Conservation (phyloP, 1,140 invertebrate species). For the Brachionus plicatilis region DNA sequence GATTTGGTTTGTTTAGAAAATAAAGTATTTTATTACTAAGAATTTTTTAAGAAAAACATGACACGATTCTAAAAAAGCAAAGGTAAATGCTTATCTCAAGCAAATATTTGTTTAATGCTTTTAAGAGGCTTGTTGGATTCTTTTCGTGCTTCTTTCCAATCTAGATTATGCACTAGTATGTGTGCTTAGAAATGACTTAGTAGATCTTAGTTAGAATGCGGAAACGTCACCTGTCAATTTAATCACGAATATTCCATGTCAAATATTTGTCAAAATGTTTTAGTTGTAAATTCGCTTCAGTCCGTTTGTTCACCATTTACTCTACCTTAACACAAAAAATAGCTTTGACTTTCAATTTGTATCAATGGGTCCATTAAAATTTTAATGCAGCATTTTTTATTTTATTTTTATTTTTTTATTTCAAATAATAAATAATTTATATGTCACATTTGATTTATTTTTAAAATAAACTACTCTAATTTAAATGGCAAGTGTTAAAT, state of each 20-base stretch:
- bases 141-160: neutral
- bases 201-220: neutral
- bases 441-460: too few species aligned
- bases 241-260: neutral
- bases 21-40: neutral
- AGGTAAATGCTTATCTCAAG: neutral
- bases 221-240: neutral
- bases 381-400: too few species aligned
- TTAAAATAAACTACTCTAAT: too few species aligned
- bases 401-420: too few species aligned
- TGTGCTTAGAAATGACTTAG: neutral
- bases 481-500: too few species aligned
- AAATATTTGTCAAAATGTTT: neutral
- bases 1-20: neutral
- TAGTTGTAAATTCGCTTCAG: neutral
- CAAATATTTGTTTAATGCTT: neutral
- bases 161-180: neutral
- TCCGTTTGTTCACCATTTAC: neutral
- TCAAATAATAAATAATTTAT: too few species aligned
- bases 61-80: constrained; percentile 3
- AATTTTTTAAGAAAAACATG: neutral
- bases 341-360: too few species aligned
- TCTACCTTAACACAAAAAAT: too few species aligned
- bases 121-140: neutral
- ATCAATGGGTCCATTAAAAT: too few species aligned